A percentile compares a stretch with the other conserved stretches of the same genome.
Evolutionary conservation across 2,888 invertebrate species (phyloP).

Genomic region (Apantesis nais): DNA sequence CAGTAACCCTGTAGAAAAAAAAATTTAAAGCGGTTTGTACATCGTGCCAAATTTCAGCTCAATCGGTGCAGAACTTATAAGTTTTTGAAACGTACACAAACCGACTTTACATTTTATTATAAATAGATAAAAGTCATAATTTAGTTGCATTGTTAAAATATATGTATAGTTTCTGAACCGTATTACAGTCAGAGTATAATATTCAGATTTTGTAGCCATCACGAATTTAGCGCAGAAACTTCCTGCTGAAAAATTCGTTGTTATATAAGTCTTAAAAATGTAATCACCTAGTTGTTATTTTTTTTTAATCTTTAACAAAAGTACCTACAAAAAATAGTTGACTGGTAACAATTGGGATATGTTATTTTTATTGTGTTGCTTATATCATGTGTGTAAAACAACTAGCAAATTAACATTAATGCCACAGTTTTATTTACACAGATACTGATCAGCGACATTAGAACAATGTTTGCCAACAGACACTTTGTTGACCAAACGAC

Average conservation of each 20-base stretch:
- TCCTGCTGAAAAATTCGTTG: not conserved
- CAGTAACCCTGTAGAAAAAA: no score
- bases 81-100: no score
- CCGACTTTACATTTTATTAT: not conserved
- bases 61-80: no score
- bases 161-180: not conserved
- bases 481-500: conserved; percentile 60
- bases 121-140: not conserved
- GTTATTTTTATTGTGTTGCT: conserved; percentile 19
- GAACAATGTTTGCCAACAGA: conserved; percentile 54
- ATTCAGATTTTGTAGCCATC: no score
- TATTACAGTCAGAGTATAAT: no score
- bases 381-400: conserved; percentile 28
- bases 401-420: conserved; percentile 37
- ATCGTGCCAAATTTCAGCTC: no score
- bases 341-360: not conserved
- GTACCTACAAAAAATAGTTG: not conserved
- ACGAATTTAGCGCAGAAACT: not conserved
- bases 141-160: not conserved
- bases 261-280: not conserved
- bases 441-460: conserved; percentile 47
- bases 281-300: not conserved
- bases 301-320: not conserved
- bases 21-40: no score
- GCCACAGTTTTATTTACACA: conserved; percentile 42